Evolutionary conservation across 2,797 vertebrate species (phyloP).

Genomic region (Falco rusticolus): DNA sequence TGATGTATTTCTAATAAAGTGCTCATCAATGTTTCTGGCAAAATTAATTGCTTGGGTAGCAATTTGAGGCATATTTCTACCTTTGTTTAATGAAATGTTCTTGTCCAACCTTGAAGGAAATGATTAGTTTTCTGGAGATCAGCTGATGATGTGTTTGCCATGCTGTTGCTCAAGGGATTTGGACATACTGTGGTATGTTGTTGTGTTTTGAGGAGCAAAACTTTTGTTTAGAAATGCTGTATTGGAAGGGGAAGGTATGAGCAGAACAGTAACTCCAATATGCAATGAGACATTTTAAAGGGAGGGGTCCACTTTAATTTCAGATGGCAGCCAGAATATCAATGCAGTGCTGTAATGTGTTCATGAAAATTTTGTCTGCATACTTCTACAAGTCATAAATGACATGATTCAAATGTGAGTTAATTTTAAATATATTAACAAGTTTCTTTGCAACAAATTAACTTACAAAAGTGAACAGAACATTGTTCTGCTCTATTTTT

Average conservation of each 20-base stretch:
- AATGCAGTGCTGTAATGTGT: not conserved
- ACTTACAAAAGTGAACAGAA: not conserved
- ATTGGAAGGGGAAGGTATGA: not conserved
- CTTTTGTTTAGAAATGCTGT: not conserved
- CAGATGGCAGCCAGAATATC: not conserved
- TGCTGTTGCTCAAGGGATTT: not conserved
- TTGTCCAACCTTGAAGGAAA: not conserved
- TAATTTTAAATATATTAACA: not conserved
- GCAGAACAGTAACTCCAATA: not conserved
- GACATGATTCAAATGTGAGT: not conserved
- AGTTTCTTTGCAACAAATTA: not conserved
- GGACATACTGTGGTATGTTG: not conserved
- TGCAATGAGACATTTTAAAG: not conserved
- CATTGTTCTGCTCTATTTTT: not conserved
- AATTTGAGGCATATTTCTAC: not conserved
- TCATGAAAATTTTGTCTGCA: not conserved
- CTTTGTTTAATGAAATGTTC: not conserved
- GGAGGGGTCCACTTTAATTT: not conserved
- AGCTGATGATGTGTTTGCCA: not conserved
- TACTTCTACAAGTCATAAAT: not conserved
- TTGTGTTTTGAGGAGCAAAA: not conserved
- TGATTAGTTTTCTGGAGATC: not conserved
- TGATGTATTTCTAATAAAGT: not conserved
- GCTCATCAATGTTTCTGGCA: not conserved
- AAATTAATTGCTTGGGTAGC: not conserved